Conservation (phyloP, 1,140 invertebrate species). For the Papilio glaucus region DNA sequence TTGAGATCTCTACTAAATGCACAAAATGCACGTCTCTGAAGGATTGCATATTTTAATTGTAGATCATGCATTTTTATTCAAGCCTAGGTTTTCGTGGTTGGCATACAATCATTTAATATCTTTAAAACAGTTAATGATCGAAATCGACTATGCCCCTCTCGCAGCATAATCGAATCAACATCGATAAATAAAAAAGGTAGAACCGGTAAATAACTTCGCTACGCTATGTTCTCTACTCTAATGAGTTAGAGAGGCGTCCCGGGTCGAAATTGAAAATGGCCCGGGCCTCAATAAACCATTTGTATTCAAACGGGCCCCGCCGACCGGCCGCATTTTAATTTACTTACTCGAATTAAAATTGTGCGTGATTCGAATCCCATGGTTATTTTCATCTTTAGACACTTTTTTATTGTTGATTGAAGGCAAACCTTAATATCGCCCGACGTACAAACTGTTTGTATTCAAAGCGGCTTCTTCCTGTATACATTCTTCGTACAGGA, state of each 20-base stretch:
- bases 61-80: too few relatives aligned
- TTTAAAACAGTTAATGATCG: neutral
- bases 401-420: conserved; percentile 79
- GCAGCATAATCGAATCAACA: conserved; percentile 53
- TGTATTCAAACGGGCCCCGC: conserved; percentile 73
- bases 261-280: conserved; percentile 69
- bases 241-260: conserved; percentile 61
- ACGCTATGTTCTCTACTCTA: conserved; percentile 51
- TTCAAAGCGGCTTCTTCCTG: conserved; percentile 52
- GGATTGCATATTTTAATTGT: too few relatives aligned
- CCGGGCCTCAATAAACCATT: conserved; percentile 69
- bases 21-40: too few relatives aligned
- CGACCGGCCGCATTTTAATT: conserved; percentile 79
- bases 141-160: conserved; percentile 20
- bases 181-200: conserved; percentile 65
- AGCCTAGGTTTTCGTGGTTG: too few relatives aligned
- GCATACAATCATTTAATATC: neutral
- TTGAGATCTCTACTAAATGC: too few relatives aligned
- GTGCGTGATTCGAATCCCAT: conserved; percentile 78
- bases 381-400: conserved; percentile 56
- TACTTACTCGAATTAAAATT: conserved; percentile 81
- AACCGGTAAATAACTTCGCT: conserved; percentile 64
- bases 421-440: conserved; percentile 60
- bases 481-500: conserved; percentile 42
- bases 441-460: conserved; percentile 55